Base-by-base conservation (phyloP, 2,797 vertebrate genomes). In the Selene dorsalis region DNA sequence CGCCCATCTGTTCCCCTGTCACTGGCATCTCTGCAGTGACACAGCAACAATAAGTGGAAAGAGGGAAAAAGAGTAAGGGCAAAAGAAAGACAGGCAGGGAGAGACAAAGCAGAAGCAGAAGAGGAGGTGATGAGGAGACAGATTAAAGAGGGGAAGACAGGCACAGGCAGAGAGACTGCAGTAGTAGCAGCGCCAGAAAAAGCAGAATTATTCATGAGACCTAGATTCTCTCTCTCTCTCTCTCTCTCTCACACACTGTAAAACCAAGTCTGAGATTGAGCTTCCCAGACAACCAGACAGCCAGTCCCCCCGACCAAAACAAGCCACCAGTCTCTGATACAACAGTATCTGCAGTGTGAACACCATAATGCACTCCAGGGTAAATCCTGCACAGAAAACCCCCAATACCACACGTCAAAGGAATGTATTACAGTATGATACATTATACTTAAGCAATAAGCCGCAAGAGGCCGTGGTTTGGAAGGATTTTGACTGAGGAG, bases 171-270 rank as follows among this genome's bases (percentile, higher is more conserved):
- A 43, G 60, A 73, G 61, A 71, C 73, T 67, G 80, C 80, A 75
- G 72, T 26, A 12, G 62, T 53, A 75, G 78, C 85, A 85, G 70
- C 2, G 32, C 63, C 68, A 87, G 75, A 91, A 90, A 63, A 91
- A 90, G 86, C 77, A 85, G 92, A 93, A 94, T 94, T 86, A 93
- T 94, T 93, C 89, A 94, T 91, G 83, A 90, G 79, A 76, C 77
- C 87, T 83, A 79, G 78, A 89, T 87, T 90, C 87, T 86, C 78
- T 45, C 75, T 45, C 84, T 84, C 87, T 86, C 86, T 85, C 78
- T 45, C 75, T 90, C 87, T 86, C 78, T 43, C 75, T 43, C 73
- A 77, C 84, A 84, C 87, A 86, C 90, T 83, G 69, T 72, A 86
- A 80, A 80, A 86, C 83, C 82, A 48, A 82, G 65, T 70, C 79